Percentiles rank a stretch among this genome's conserved stretches.
Evolutionary conservation across 2,888 invertebrate genomes (phyloP).

Genomic region (Strigamia maritima): DNA sequence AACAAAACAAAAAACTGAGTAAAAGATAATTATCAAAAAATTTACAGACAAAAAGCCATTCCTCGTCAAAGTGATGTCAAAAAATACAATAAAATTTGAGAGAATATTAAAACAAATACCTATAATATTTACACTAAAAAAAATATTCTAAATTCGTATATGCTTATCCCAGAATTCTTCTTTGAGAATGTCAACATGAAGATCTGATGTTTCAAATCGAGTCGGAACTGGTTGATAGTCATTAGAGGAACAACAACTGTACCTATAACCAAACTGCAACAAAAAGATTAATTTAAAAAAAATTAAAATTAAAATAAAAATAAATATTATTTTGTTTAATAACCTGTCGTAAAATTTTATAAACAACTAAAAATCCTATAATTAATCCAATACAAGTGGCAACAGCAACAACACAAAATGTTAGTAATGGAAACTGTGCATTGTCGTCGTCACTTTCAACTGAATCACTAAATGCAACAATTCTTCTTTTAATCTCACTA

Average conservation of each 20-base stretch:
- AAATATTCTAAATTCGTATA: constrained; percentile 34
- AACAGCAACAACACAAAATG: constrained; percentile 10
- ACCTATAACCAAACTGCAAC: not conserved
- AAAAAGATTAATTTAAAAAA: not conserved
- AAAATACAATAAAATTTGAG: constrained; percentile 7
- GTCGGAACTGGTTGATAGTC: constrained; percentile 28
- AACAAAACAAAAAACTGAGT: not conserved
- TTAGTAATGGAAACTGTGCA: not conserved
- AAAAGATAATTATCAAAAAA: not conserved
- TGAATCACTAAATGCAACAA: not conserved
- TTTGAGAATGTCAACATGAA: not conserved
- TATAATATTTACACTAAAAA: constrained; percentile 29
- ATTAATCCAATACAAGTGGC: constrained; percentile 14
- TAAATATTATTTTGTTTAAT: not conserved
- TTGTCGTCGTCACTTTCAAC: not conserved
- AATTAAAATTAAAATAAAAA: not conserved
- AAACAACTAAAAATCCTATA: constrained; percentile 6
- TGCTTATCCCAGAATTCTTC: constrained; percentile 17
- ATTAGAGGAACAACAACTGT: not conserved
- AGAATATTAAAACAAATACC: constrained; percentile 4
- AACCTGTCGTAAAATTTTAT: constrained; percentile 19
- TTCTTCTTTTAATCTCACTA: not conserved
- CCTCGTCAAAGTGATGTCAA: not conserved
- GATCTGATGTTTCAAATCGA: constrained; percentile 8
- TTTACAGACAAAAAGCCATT: not conserved